Percentiles rank a stretch among this genome's conserved stretches.
phyloP scores from a whole-genome alignment of 1,140 invertebrate genomes.

The Amyelois transitella region DNA sequence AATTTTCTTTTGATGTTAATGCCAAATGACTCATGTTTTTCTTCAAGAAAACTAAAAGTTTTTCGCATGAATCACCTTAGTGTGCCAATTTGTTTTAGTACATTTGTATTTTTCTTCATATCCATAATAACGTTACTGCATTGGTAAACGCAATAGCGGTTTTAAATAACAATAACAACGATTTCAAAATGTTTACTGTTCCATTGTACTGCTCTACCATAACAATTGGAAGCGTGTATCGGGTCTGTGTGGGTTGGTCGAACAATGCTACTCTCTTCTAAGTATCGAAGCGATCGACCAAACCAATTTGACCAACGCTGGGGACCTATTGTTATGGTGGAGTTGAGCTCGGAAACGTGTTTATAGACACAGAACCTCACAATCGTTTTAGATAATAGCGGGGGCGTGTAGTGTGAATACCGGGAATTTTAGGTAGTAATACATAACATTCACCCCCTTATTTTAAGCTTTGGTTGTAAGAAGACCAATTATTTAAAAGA shows the following conservation, averaged over 20 bases:
- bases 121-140: not conserved
- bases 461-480: not conserved
- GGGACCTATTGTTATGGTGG: not conserved
- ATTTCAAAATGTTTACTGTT: not conserved
- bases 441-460: constrained; percentile 15
- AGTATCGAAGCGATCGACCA: not conserved
- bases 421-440: constrained; percentile 7
- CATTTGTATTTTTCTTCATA: not conserved
- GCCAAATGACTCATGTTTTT: not conserved
- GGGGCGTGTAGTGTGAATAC: constrained; percentile 9
- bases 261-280: not conserved
- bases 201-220: not conserved
- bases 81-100: not conserved
- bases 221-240: not conserved
- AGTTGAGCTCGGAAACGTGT: not conserved
- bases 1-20: not conserved
- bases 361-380: not conserved
- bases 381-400: constrained; percentile 1
- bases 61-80: not conserved
- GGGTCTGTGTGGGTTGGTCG: not conserved
- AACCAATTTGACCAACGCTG: not conserved
- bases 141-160: not conserved
- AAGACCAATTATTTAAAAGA: too few relatives aligned
- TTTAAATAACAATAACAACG: not conserved
- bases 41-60: not conserved